Evolutionary conservation across 1,140 invertebrate genomes (phyloP), one percentile per base, ranked within the genome.

Genomic region (roundworm (Caenorhabditis elegans)): DNA sequence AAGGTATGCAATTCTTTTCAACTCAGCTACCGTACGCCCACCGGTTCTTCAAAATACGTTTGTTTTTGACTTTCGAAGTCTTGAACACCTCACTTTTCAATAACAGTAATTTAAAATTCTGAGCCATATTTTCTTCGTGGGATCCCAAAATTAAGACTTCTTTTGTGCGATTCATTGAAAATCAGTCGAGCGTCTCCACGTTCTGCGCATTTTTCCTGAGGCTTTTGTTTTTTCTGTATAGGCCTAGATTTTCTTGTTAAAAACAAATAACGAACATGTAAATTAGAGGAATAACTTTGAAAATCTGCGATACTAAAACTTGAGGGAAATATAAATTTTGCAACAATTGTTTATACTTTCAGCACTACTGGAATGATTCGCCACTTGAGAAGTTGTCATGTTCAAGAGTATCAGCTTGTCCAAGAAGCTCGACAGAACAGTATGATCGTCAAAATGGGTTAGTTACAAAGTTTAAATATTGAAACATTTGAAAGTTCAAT

Each of bases 281-380:
- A n/a, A n/a, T n/a, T n/a, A n/a, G n/a, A n/a, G n/a, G n/a, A n/a
- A n/a, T n/a, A n/a, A n/a, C n/a, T n/a, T n/a, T n/a, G n/a, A n/a
- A n/a, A n/a, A n/a, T n/a, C n/a, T n/a, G n/a, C n/a, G n/a, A n/a
- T n/a, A n/a, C n/a, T n/a, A n/a, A n/a, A n/a, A n/a, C n/a, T n/a
- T n/a, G n/a, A n/a, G n/a, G n/a, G n/a, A n/a, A n/a, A n/a, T n/a
- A n/a, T n/a, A n/a, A n/a, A n/a, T n/a, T n/a, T n/a, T n/a, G n/a
- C n/a, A n/a, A n/a, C n/a, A n/a, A n/a, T n/a, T n/a, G n/a, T n/a
- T n/a, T n/a, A 43, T 17, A 36, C 46, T 84, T 84, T 65, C 76
- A 84, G 83, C 77, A 84, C 83, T 24, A 84, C 83, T 34, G 83
- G 83, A 65, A 84, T 84, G 83, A 84, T 84, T 76, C 49, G 83